Conservation (phyloP, 1,140 invertebrate species). For the Cyclargus thomasi region DNA sequence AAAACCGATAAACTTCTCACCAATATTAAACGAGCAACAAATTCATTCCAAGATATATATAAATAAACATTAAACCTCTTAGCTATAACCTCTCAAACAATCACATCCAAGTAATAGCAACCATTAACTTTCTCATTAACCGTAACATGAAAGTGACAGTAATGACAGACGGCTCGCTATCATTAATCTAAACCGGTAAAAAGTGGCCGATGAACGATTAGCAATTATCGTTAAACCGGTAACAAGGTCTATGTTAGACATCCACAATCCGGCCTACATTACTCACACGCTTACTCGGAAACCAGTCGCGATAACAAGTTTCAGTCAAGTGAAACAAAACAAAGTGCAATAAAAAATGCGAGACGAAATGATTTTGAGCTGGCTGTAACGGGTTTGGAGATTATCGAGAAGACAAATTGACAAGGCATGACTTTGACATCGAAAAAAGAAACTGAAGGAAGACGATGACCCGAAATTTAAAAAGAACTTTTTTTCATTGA, state of each 20-base stretch:
- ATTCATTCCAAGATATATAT: no score
- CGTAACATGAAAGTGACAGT: not conserved
- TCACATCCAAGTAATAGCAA: not conserved
- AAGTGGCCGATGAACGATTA: no score
- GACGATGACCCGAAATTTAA: not conserved
- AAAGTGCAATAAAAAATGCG: not conserved
- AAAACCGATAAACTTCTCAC: no score
- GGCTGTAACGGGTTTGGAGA: not conserved
- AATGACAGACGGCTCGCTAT: not conserved
- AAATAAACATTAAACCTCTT: no score
- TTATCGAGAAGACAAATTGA: not conserved
- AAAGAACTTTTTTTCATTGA: not conserved
- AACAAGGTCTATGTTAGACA: not conserved
- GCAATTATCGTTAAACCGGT: not conserved
- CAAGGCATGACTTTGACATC: not conserved
- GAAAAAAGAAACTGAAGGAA: not conserved
- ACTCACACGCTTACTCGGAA: constrained; percentile 7
- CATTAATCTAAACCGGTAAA: not conserved
- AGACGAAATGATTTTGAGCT: not conserved
- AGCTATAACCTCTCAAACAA: no score
- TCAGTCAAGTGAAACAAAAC: constrained; percentile 2
- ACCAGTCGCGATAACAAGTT: constrained; percentile 11
- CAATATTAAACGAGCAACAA: no score
- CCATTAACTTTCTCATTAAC: not conserved
- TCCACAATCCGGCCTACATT: constrained; percentile 2